These are phyloP conservation scores for Sphyrna mokarran DNA, from an alignment of 2,113 vertebrate genomes.

Conservation along the genomic window DNA sequence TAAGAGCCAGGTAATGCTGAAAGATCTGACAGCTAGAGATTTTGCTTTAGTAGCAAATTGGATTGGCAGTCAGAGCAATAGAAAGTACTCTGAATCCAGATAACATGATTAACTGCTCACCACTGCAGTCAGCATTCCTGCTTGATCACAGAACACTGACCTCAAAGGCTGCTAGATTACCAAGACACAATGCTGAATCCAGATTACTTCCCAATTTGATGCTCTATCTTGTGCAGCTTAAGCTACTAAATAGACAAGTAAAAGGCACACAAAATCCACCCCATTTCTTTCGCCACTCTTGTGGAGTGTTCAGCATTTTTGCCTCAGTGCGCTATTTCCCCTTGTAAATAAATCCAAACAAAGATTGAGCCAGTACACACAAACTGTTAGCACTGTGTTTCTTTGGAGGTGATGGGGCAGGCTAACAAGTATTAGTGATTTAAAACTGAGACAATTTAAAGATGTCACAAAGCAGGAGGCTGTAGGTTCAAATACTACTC, in stretches of 20 bases:
- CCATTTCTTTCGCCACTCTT: background rate
- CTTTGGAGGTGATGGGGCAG: background rate
- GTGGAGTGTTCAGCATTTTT: background rate
- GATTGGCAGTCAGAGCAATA: background rate
- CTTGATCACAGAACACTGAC: background rate
- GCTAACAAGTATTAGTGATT: background rate
- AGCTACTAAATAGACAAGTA: background rate
- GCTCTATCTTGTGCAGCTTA: background rate
- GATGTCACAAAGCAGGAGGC: background rate
- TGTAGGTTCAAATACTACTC: background rate
- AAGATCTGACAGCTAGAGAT: background rate
- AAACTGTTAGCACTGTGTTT: background rate
- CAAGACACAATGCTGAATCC: background rate
- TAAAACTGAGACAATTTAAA: background rate
- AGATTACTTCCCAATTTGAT: background rate
- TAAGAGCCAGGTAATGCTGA: background rate
- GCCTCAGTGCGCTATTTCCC: background rate
- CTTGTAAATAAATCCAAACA: background rate
- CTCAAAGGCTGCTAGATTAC: background rate
- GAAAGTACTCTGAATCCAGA: background rate
- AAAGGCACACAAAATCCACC: background rate
- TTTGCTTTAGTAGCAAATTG: background rate
- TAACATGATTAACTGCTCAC: background rate
- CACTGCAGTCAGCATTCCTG: background rate
- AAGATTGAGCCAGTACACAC: background rate